These are phyloP conservation scores for Mobula birostris DNA, from an alignment of 2,113 vertebrate species.

Conservation along the genomic window DNA sequence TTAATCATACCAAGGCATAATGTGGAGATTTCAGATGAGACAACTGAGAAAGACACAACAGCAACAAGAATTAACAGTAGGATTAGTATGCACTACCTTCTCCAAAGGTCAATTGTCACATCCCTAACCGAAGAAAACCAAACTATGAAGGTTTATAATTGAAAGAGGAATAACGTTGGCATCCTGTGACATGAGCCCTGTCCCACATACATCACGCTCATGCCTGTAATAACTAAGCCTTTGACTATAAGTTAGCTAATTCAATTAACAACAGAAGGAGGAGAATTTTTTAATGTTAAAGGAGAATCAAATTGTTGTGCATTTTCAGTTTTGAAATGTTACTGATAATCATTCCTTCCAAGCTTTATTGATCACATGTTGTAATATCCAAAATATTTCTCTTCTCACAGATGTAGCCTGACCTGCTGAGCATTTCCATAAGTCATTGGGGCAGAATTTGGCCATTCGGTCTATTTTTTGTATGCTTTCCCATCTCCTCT, in stretches of 20 bases:
- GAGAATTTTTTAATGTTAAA: not conserved
- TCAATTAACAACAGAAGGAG: not conserved
- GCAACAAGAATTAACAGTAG: not conserved
- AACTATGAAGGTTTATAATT: not conserved
- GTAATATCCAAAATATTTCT: not conserved
- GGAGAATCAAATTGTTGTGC: not conserved
- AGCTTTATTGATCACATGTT: not conserved
- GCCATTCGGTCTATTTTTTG: too few relatives aligned
- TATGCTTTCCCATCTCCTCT: too few relatives aligned
- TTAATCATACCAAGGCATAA: not conserved
- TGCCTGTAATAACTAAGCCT: not conserved
- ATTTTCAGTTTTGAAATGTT: not conserved
- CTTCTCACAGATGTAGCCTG: too few relatives aligned
- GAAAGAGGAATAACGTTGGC: not conserved
- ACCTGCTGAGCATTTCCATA: too few relatives aligned
- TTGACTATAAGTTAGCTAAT: too few relatives aligned
- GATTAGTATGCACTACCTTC: not conserved
- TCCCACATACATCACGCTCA: not conserved
- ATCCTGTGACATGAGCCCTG: not conserved
- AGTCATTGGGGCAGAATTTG: too few relatives aligned
- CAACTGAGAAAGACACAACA: not conserved
- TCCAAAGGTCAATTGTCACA: not conserved
- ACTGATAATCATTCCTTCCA: not conserved
- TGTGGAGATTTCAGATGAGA: not conserved
- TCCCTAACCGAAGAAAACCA: not conserved